These are phyloP conservation scores for Phocides pigmalion DNA, from an alignment of 1,140 invertebrate species.

Conservation along the genomic window DNA sequence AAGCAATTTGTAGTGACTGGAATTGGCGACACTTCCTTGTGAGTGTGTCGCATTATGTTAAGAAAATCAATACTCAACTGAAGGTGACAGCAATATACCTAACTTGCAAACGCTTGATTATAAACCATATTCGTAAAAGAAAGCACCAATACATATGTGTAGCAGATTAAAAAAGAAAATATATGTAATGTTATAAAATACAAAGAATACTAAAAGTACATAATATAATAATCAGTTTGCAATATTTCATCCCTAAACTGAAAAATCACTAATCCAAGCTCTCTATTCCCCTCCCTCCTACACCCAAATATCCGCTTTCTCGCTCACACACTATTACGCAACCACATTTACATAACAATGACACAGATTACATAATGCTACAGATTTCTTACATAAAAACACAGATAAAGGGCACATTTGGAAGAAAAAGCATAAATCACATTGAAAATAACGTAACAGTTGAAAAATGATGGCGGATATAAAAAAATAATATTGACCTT, in stretches of 20 bases:
- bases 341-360: conserved; percentile 41
- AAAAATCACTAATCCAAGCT: conserved; percentile 25
- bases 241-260: neutral
- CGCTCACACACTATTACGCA: conserved; percentile 51
- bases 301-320: conserved; percentile 35
- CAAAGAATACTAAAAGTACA: conserved; percentile 27
- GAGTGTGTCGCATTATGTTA: too few relatives aligned
- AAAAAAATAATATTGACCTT: conserved; percentile 66
- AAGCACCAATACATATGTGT: too few relatives aligned
- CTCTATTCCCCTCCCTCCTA: conserved; percentile 12
- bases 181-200: neutral
- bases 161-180: too few relatives aligned
- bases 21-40: too few relatives aligned
- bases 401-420: conserved; percentile 28
- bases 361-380: conserved; percentile 34
- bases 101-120: too few relatives aligned
- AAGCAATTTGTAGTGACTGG: too few relatives aligned
- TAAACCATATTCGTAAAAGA: too few relatives aligned
- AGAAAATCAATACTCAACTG: too few relatives aligned
- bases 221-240: neutral
- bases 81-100: too few relatives aligned
- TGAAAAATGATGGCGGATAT: conserved; percentile 51
- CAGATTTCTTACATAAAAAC: conserved; percentile 29
- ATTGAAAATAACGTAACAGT: conserved; percentile 35
- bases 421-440: conserved; percentile 27